Evolutionary conservation across 2,113 vertebrate genomes (phyloP), one percentile per base, ranked within the genome.

Genomic region (Leuciscus idus): DNA sequence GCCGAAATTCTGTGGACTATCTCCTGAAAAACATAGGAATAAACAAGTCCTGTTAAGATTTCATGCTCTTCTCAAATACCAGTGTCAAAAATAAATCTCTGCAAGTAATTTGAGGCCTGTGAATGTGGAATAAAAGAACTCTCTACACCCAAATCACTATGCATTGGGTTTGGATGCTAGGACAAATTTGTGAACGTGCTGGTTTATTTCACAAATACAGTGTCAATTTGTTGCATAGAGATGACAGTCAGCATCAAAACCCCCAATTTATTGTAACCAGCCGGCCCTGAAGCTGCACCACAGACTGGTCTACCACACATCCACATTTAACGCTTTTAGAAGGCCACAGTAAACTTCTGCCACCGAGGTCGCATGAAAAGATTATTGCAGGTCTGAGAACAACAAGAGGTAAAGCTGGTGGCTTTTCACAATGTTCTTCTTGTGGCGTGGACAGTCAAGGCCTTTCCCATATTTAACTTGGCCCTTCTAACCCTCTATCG

Each of bases 1-100:
- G 70, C 97, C 97, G 2, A 99, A 99, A 93, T 98, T 96, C 87
- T 97, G 95, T 0, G 94, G 96, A 88, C 93, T 96, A 92, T 94
- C 93, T 85, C 96, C 98, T 99, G 91, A 81, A 83, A 81, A 39
- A 52, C 6, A 19, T 92, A 89, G 93, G 89, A 84, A 91, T 91
- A 91, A 94, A 92, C 76, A 89, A 80, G 36, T 23, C 52, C 48
- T 39, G 36, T 52, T 30, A 12, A 12, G 6, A 46, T 55, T 39
- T 88, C 28, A 48, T 26, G 26, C 6, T 17, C 15, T 72, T 57
- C 48, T 83, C 81, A 50, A 66, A 55, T 19, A 26, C 28, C 66
- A 59, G 21, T 36, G 30, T 74, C 68, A 73, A 73, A 73, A 73
- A 43, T 59, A 84, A n/a, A 72, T 19, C 48, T 43, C 68, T 83